Conservation (phyloP, 1,140 invertebrate species). For the Hypsibius dujardini region DNA sequence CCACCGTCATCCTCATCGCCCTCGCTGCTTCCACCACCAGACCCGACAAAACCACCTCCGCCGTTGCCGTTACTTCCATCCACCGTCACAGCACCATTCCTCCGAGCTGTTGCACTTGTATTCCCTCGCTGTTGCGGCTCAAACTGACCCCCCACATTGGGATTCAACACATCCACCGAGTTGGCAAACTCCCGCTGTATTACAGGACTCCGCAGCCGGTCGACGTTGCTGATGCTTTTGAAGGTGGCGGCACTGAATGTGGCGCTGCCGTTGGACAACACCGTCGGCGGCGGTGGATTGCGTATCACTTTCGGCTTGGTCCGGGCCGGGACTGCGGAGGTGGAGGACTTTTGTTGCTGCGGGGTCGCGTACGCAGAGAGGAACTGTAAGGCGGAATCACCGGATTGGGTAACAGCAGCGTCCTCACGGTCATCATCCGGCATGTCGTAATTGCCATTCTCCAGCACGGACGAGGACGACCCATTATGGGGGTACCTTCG, state of each 20-base stretch:
- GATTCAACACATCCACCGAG: conserved; percentile 14
- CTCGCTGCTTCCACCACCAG: too few relatives aligned
- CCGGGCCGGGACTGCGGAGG: too few relatives aligned
- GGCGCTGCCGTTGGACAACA: conserved; percentile 2
- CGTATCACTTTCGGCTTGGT: conserved; percentile 15
- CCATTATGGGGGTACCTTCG: too few relatives aligned
- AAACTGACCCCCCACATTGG: not conserved
- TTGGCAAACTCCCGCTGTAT: conserved; percentile 12
- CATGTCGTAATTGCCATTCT: too few relatives aligned
- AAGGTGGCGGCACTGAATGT: not conserved
- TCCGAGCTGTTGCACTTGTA: too few relatives aligned
- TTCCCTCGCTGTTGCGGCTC: not conserved
- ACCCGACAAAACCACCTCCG: too few relatives aligned
- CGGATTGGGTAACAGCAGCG: not conserved
- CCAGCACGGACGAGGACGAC: too few relatives aligned
- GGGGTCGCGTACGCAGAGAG: not conserved
- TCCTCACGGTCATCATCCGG: too few relatives aligned
- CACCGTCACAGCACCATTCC: too few relatives aligned
- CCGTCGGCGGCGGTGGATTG: not conserved
- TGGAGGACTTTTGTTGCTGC: too few relatives aligned
- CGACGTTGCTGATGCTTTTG: not conserved
- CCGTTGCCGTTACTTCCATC: too few relatives aligned
- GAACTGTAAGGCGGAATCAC: not conserved
- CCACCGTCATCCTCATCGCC: not conserved
- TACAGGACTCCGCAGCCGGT: not conserved